Percentiles rank a stretch among this genome's conserved stretches.
Evolutionary conservation across 2,113 vertebrate species (phyloP).

Genomic region (Tenebrosternarchus preto): DNA sequence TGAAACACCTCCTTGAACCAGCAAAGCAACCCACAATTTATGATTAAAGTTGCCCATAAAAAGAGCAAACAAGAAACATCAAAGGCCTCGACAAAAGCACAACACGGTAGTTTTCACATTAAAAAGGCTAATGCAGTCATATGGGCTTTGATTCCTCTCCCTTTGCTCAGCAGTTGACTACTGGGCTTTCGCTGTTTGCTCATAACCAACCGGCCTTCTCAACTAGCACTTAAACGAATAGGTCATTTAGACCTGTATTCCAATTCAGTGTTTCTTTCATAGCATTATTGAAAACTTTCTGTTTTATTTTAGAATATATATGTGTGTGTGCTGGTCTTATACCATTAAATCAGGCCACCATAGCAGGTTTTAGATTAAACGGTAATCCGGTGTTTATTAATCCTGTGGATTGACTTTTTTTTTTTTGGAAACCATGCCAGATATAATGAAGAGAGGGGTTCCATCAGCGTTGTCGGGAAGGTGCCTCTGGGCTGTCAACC

Average conservation of each 20-base stretch:
- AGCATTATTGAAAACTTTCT: no score
- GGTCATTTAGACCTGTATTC: neutral
- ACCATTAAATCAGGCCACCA: neutral
- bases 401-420: constrained; percentile 36
- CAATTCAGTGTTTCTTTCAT: neutral
- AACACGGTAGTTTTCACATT: constrained; percentile 10
- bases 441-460: constrained; percentile 43
- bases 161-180: neutral
- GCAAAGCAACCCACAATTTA: constrained; percentile 63
- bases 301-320: no score
- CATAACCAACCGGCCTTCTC: neutral
- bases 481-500: constrained; percentile 32
- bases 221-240: neutral
- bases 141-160: constrained; percentile 12
- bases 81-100: constrained; percentile 27
- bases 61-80: constrained; percentile 40
- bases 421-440: neutral
- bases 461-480: constrained; percentile 36
- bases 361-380: constrained; percentile 46
- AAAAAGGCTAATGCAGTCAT: neutral
- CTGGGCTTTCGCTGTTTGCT: neutral
- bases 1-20: constrained; percentile 72
- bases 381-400: constrained; percentile 56
- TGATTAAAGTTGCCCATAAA: constrained; percentile 72
- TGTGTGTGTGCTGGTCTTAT: neutral